Evolutionary conservation across 2,888 invertebrate species (phyloP), one percentile per base, ranked within the genome.

Genomic region (Cantharis rustica): DNA sequence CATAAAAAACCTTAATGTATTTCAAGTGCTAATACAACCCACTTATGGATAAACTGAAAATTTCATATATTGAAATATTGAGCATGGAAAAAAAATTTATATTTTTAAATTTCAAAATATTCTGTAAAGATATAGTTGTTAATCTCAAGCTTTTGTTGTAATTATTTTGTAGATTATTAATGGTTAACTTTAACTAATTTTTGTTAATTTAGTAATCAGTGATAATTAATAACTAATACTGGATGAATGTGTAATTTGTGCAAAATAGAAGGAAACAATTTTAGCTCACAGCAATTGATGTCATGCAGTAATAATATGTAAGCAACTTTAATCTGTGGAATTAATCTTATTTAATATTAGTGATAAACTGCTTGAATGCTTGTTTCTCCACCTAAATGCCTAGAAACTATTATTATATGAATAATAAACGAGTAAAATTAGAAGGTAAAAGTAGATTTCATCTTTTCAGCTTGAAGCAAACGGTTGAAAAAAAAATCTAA

Each of bases 311-410:
- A 66, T 66, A 66, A 66, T 66, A 66, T 23, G 20, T 66, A 20
- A 66, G 23, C 20, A n/a, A 66, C n/a, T 23, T 64, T 66, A 66
- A 66, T 66, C 20, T 23, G 13, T 66, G n/a, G 64, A 66, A 66
- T 66, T 66, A 66, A 66, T 20, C 64, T n/a, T 20, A 66, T 66
- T 66, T 66, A 66, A 23, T 66, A 66, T 23, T 66, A 66, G 64
- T 20, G 23, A 66, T 47, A 47, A 47, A n/a, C n/a, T 47, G 47
- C 47, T 47, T n/a, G 47, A 5, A n/a, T 47, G n/a, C 47, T n/a
- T n/a, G 47, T 47, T 47, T 47, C 47, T 47, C 47, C 47, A 47
- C 47, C 47, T 47, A 47, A 66, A 66, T 16, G 64, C 64, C n/a
- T n/a, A 47, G 47, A 66, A 66, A 66, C 17, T 66, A 66, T 66